These are phyloP conservation scores for Actenoides lindsayi DNA, from an alignment of 2,113 vertebrate species.

Conservation along the genomic window DNA sequence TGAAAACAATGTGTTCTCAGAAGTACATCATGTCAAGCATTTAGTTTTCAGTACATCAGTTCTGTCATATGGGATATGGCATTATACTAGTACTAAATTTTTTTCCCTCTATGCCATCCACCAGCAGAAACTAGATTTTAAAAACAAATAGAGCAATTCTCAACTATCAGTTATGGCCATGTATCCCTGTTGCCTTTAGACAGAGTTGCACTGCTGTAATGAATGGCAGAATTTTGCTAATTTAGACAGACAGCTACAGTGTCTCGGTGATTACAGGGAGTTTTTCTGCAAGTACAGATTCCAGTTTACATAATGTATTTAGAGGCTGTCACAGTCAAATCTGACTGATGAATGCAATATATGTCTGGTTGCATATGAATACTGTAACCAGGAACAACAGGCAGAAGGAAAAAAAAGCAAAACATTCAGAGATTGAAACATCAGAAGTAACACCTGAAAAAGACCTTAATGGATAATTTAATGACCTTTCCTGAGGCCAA, in stretches of 20 bases:
- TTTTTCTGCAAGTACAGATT: not conserved
- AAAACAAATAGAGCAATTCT: not conserved
- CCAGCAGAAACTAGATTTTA: not conserved
- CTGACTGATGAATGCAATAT: not conserved
- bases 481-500: not conserved
- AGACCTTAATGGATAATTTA: not conserved
- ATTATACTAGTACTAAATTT: not conserved
- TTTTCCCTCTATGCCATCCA: not conserved
- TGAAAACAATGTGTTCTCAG: not conserved
- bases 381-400: not conserved
- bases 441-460: not conserved
- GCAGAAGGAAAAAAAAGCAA: not conserved
- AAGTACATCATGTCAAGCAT: not conserved
- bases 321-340: not conserved
- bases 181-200: not conserved
- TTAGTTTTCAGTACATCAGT: not conserved
- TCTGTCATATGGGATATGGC: not conserved
- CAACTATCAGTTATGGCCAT: not conserved
- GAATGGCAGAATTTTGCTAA: not conserved
- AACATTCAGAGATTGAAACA: not conserved
- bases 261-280: not conserved
- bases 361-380: not conserved
- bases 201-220: not conserved
- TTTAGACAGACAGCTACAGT: not conserved
- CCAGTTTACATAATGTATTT: not conserved